Evolutionary conservation across 2,888 invertebrate genomes (phyloP).

Genomic region (Melanargia galathea): DNA sequence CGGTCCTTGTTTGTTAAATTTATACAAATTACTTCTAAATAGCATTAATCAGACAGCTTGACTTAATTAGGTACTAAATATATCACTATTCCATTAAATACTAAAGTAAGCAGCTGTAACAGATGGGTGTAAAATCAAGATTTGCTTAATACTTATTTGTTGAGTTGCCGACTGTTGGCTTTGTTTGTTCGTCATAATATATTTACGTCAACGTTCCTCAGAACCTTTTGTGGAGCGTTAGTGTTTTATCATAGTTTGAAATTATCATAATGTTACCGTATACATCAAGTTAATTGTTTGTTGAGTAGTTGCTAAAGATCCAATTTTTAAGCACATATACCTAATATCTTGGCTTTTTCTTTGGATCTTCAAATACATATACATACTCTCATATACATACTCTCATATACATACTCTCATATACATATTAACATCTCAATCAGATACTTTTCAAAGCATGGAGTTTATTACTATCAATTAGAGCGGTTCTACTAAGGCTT

Average conservation of each 20-base stretch:
- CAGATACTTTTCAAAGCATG: not conserved
- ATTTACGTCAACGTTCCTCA: conserved; percentile 31
- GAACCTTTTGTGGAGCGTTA: conserved; percentile 28
- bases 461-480: not conserved
- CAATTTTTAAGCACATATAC: not conserved
- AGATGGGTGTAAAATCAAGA: not conserved
- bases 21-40: conserved; percentile 15
- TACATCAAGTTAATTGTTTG: not conserved
- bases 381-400: no score
- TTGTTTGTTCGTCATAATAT: conserved; percentile 24
- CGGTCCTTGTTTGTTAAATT: conserved; percentile 21
- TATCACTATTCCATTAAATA: not conserved
- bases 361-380: not conserved
- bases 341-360: not conserved
- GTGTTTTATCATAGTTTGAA: conserved; percentile 24
- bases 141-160: not conserved
- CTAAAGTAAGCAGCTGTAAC: not conserved
- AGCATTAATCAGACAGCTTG: conserved; percentile 11
- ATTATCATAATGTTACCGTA: conserved; percentile 11
- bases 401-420: no score
- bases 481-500: not conserved
- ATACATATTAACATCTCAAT: not conserved
- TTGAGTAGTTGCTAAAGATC: not conserved
- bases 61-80: not conserved
- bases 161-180: conserved; percentile 5